phyloP scores from a whole-genome alignment of 2,797 vertebrate genomes.

The Anisognathus igniventris region DNA sequence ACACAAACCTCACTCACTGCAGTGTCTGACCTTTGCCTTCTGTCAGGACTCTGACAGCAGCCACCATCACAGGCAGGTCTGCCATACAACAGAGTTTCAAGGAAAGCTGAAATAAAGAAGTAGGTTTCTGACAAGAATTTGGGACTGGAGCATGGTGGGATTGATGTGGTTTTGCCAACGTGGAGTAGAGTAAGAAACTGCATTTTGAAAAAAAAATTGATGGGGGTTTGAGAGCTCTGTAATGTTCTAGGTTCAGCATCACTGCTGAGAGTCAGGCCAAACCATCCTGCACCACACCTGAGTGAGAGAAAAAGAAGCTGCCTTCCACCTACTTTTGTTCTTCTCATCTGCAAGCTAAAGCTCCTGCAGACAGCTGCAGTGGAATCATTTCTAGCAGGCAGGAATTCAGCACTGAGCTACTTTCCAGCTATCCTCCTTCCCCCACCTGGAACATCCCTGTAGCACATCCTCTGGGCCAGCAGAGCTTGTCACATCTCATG shows the following conservation, averaged over 20 bases:
- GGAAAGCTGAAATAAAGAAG: neutral
- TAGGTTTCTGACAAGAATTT: neutral
- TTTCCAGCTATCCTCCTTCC: neutral
- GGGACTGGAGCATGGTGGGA: neutral
- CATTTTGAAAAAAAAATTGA: neutral
- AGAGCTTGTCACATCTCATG: neutral
- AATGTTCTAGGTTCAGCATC: neutral
- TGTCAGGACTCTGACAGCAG: neutral
- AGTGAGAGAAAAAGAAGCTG: neutral
- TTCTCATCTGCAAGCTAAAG: neutral
- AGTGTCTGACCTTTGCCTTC: neutral
- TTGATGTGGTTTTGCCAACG: neutral
- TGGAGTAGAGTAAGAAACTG: neutral
- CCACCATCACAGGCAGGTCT: neutral
- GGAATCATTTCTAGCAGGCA: neutral
- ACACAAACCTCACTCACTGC: neutral
- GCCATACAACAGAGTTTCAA: neutral
- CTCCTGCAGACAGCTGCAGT: neutral
- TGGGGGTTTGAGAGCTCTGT: neutral
- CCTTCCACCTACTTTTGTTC: neutral
- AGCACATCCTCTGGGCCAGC: neutral
- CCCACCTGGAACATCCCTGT: neutral
- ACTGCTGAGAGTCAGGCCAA: neutral
- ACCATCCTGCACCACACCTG: neutral
- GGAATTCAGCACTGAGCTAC: neutral